phyloP scores from a whole-genome alignment of 2,888 invertebrate genomes.

The Eupithecia exiguata region DNA sequence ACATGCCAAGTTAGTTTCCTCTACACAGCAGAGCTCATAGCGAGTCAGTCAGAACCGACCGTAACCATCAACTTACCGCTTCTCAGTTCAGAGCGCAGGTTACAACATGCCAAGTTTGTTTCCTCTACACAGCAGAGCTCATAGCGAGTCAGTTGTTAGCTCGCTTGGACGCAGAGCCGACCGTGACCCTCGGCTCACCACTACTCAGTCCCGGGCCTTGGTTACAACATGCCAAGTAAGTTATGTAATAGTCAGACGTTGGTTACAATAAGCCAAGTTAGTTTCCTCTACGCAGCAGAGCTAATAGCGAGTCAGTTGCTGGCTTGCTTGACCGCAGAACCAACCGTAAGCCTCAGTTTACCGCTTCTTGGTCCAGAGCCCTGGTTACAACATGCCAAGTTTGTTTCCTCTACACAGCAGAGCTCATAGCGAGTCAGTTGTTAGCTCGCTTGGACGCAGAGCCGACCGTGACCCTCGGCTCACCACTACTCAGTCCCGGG shows the following conservation, averaged over 20 bases:
- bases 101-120: constrained; percentile 55
- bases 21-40: too few relatives aligned
- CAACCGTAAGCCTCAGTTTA: constrained; percentile 70
- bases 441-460: constrained; percentile 85
- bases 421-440: too few relatives aligned
- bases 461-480: constrained; percentile 69
- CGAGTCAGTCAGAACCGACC: too few relatives aligned
- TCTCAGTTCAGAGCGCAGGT: too few relatives aligned
- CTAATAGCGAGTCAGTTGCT: constrained; percentile 90
- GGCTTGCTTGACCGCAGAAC: constrained; percentile 86
- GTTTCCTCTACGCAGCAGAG: constrained; percentile 81
- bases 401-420: constrained; percentile 26
- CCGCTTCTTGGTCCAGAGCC: constrained; percentile 86
- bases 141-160: too few relatives aligned
- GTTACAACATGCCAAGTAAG: constrained; percentile 62
- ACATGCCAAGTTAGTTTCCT: too few relatives aligned
- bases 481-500: constrained; percentile 86
- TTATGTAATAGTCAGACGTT: too few relatives aligned
- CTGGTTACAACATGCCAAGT: constrained; percentile 66
- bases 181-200: constrained; percentile 73
- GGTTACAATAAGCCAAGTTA: background rate
- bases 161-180: constrained; percentile 86
- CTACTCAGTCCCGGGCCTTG: constrained; percentile 86
- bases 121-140: too few relatives aligned
- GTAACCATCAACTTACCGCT: too few relatives aligned